Conservation (phyloP, 1,140 invertebrate genomes). For the Polypedilum pembai region DNA sequence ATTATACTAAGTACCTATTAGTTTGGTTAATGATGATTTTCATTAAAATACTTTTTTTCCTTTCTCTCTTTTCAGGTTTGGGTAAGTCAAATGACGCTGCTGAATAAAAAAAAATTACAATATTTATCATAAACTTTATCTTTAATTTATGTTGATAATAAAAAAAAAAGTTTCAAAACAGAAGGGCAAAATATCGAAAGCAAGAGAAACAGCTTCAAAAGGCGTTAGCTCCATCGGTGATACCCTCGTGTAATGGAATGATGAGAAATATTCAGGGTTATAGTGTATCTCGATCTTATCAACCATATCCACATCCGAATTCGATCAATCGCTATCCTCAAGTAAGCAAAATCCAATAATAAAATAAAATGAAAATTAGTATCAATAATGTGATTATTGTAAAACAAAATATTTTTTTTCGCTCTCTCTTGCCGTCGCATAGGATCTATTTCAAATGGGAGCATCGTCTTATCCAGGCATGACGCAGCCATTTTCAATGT, state of each 20-base stretch:
- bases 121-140: background rate
- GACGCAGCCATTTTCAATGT: constrained; percentile 91
- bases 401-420: background rate
- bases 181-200: constrained; percentile 94
- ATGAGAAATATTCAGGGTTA: constrained; percentile 96
- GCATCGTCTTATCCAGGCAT: constrained; percentile 83
- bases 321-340: constrained; percentile 92
- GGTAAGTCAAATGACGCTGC: background rate
- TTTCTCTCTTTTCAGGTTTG: constrained; percentile 38
- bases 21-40: background rate
- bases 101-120: too few species aligned
- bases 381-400: background rate
- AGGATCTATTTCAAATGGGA: constrained; percentile 69
- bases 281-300: constrained; percentile 70
- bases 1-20: background rate
- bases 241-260: constrained; percentile 88
- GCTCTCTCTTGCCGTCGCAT: constrained; percentile 27
- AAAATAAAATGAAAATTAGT: constrained; percentile 12
- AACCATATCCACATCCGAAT: constrained; percentile 86
- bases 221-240: constrained; percentile 78
- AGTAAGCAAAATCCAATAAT: constrained; percentile 47
- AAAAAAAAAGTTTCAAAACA: constrained; percentile 96
- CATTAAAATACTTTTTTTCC: constrained; percentile 9
- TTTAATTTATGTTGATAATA: background rate
- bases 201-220: constrained; percentile 98